Evolutionary conservation across 2,888 invertebrate genomes (phyloP).

Genomic region (Hololepta plana): DNA sequence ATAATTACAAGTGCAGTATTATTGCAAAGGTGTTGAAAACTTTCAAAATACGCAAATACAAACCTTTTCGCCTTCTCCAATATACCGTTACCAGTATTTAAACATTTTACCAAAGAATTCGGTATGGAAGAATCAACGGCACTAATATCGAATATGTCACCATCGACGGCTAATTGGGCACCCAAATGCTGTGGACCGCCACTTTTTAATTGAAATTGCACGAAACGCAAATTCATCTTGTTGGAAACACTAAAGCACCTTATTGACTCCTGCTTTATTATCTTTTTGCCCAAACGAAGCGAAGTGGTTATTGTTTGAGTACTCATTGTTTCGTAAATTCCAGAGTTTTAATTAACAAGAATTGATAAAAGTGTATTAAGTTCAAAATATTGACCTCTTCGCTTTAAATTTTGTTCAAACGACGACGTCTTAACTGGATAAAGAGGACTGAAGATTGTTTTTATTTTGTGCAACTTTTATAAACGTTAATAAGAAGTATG

Average conservation of each 20-base stretch:
- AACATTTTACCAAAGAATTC: constrained; percentile 34
- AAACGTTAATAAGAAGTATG: no score
- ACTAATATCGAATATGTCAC: constrained; percentile 47
- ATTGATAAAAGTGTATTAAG: no score
- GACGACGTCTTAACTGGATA: no score
- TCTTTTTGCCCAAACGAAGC: background rate
- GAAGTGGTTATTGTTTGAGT: no score
- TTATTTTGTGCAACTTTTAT: no score
- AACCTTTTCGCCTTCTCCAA: constrained; percentile 37
- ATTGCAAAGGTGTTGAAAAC: no score
- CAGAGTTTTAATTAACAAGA: no score
- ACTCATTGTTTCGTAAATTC: no score
- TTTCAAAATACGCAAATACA: constrained; percentile 8
- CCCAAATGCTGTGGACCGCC: constrained; percentile 48
- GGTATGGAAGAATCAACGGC: constrained; percentile 35
- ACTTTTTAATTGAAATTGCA: constrained; percentile 45
- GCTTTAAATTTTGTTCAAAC: no score
- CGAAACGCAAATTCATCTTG: constrained; percentile 40
- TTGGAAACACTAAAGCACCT: constrained; percentile 19
- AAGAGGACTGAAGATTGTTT: no score
- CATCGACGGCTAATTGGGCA: constrained; percentile 32
- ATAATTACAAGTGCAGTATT: no score
- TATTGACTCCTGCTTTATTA: background rate
- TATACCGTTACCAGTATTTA: constrained; percentile 29
- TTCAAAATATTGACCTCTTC: no score